Percentiles rank a stretch among this genome's conserved stretches.
phyloP scores from a whole-genome alignment of 2,113 vertebrate genomes.

The Alectura lathami region DNA sequence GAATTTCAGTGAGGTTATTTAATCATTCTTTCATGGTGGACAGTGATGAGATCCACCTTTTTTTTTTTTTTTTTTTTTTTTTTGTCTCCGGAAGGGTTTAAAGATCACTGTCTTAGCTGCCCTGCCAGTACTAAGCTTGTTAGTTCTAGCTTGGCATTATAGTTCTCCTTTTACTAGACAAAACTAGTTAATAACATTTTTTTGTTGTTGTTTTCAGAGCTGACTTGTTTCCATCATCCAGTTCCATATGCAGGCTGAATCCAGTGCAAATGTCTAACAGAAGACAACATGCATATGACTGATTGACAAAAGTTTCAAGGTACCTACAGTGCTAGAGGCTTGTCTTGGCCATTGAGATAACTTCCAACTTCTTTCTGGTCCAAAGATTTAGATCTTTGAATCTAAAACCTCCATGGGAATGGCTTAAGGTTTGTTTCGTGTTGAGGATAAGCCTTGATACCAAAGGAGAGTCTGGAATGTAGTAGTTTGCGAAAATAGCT shows the following conservation, averaged over 20 bases:
- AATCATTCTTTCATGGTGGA: background rate
- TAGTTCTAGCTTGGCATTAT: background rate
- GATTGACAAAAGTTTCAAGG: background rate
- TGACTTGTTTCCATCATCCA: background rate
- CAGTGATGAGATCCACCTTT: background rate
- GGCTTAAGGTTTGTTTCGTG: background rate
- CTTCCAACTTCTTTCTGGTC: background rate
- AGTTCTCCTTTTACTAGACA: background rate
- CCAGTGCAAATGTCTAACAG: background rate
- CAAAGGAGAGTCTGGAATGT: background rate
- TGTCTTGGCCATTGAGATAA: background rate
- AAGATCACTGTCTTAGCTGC: background rate
- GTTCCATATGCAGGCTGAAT: fast-evolving
- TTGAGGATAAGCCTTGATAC: background rate
- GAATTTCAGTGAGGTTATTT: background rate
- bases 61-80: background rate
- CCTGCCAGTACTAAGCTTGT: background rate
- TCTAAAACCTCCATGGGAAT: background rate
- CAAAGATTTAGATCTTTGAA: background rate
- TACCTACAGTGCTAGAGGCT: background rate
- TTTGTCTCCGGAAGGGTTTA: background rate
- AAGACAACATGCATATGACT: fast-evolving
- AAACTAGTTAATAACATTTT: background rate
- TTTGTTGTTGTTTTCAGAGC: background rate
- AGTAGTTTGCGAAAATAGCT: background rate